Evolutionary conservation across 2,888 invertebrate genomes (phyloP).

Genomic region (Rhyacophila evoluta): DNA sequence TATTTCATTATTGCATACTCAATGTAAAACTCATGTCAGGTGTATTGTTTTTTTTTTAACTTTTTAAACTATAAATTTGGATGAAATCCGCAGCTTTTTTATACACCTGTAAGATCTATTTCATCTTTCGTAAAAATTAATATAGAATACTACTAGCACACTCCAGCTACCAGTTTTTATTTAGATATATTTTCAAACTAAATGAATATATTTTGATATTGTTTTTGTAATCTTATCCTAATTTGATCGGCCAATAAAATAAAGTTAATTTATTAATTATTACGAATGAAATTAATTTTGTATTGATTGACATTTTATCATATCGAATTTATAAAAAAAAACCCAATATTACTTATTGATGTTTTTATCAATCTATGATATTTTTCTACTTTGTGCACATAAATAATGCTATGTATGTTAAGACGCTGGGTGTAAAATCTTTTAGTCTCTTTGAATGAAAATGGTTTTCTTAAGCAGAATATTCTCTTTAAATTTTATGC

Average conservation of each 20-base stretch:
- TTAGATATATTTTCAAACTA: constrained; percentile 1
- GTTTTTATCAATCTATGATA: constrained; percentile 33
- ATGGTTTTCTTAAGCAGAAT: not conserved
- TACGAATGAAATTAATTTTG: constrained; percentile 3
- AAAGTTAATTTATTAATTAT: constrained; percentile 1
- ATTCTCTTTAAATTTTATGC: not conserved
- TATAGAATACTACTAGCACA: constrained; percentile 19
- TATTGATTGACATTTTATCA: constrained; percentile 8
- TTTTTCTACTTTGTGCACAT: constrained; percentile 43
- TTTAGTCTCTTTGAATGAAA: not conserved
- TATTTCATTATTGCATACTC: constrained; percentile 12
- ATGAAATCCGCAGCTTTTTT: constrained; percentile 18
- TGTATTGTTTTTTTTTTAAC: constrained; percentile 7
- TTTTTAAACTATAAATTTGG: constrained; percentile 11
- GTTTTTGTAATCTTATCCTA: constrained; percentile 1
- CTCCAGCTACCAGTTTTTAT: constrained; percentile 12
- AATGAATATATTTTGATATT: constrained; percentile 8
- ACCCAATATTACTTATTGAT: constrained; percentile 30
- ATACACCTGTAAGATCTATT: constrained; percentile 14
- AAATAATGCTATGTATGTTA: constrained; percentile 25
- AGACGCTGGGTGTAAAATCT: not conserved
- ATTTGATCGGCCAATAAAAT: constrained; percentile 22
- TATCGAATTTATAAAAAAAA: constrained; percentile 23
- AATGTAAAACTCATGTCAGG: not conserved
- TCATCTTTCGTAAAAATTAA: constrained; percentile 10